A percentile compares a stretch with the other conserved stretches of the same genome.
Conservation (phyloP, 2,888 invertebrate genomes). For the Drosophila pseudotakahashii region DNA sequence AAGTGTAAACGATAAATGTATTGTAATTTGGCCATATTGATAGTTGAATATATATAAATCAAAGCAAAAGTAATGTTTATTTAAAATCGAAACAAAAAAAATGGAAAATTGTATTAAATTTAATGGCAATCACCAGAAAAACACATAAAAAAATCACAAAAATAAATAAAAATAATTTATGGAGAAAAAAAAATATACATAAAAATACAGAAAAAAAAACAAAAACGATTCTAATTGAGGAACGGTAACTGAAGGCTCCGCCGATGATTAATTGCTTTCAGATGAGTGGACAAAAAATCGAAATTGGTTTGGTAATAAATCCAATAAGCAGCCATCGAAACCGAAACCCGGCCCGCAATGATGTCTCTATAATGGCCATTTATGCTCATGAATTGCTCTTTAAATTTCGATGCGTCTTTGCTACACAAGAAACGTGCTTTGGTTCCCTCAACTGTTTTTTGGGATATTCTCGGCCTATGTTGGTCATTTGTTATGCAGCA, state of each 20-base stretch:
- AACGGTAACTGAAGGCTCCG: constrained; percentile 69
- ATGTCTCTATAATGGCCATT: constrained; percentile 74
- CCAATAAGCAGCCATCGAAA: constrained; percentile 28
- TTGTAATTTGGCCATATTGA: constrained; percentile 83
- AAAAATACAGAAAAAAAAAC: constrained; percentile 41
- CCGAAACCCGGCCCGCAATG: constrained; percentile 31
- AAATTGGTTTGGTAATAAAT: constrained; percentile 50
- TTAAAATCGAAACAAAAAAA: constrained; percentile 54
- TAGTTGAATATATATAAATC: constrained; percentile 77
- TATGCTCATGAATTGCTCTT: constrained; percentile 79
- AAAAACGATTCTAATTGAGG: constrained; percentile 61
- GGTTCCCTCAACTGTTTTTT: constrained; percentile 11
- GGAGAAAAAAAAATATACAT: constrained; percentile 63
- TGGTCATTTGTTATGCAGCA: constrained; percentile 75
- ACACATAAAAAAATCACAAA: constrained; percentile 55
- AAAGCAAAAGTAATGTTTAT: constrained; percentile 64
- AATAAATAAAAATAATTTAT: constrained; percentile 77
- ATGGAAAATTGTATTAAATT: constrained; percentile 61
- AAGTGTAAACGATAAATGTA: constrained; percentile 77
- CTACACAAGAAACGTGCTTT: constrained; percentile 55
- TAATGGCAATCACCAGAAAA: constrained; percentile 56
- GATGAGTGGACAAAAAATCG: constrained; percentile 70
- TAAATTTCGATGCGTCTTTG: constrained; percentile 79
- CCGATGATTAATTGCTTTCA: constrained; percentile 66
- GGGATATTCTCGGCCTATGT: constrained; percentile 24